Percentiles rank a stretch among this genome's conserved stretches.
These are phyloP conservation scores for Mnemiopsis leidyi DNA, from an alignment of 37 sponge, comb jelly and placozoan species.

Conservation along the genomic window DNA sequence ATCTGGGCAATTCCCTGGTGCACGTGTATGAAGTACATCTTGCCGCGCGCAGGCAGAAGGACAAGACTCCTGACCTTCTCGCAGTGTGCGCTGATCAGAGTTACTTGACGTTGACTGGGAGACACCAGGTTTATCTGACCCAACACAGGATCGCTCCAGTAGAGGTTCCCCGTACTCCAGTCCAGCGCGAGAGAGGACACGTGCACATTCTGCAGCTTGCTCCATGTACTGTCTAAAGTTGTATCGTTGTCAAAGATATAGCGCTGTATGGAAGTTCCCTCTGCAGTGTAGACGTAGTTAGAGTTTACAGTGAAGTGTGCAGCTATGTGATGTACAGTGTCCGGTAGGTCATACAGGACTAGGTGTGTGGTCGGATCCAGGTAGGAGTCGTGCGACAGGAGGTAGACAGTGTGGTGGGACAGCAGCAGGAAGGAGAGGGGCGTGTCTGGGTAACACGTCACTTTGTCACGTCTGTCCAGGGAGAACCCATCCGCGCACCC, in stretches of 20 bases:
- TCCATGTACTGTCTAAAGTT: background rate
- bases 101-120: background rate
- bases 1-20: background rate
- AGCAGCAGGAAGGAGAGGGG: background rate
- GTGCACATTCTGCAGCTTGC: background rate
- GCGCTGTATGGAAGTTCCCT: background rate
- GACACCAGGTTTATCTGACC: background rate
- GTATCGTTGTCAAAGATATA: background rate
- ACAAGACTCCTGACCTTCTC: background rate
- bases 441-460: background rate
- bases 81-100: background rate
- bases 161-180: slow-evolving; percentile 8
- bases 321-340: background rate
- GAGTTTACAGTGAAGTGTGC: background rate
- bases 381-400: background rate
- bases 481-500: background rate
- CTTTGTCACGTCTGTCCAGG: background rate
- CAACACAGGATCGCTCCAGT: slow-evolving; percentile 8
- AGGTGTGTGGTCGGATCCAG: background rate
- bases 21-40: slow-evolving; percentile 18
- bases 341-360: background rate
- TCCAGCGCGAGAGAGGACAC: slow-evolving; percentile 33
- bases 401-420: background rate
- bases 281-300: slow-evolving; percentile 10
- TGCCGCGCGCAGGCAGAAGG: background rate